Evolutionary conservation across 2,797 vertebrate genomes (phyloP), one percentile per base, ranked within the genome.

Genomic region (Parauchenoglanis ngamensis): DNA sequence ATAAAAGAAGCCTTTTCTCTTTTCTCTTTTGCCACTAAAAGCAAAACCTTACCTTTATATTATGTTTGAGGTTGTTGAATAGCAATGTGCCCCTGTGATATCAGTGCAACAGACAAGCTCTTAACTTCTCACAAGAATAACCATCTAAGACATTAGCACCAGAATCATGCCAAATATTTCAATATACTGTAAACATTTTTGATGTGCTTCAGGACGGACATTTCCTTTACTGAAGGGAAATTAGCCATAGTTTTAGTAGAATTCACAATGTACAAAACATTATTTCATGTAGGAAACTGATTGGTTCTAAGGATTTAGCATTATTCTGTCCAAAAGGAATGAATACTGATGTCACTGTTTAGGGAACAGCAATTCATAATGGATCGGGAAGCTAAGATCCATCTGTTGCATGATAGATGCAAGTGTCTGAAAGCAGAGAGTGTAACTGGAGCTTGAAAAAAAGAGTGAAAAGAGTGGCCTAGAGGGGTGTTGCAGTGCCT

Each of bases 321-420:
- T 25, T 23, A 59, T 80, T 80, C 7, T 81, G 11, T 13, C 23
- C 1, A 46, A n/a, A 25, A 61, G 11, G 23, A 79, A 57, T 79
- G 17, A 25, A 13, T 82, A 86, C 13, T 23, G 28, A 54, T 83
- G 79, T 87, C 68, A 75, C 46, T 6, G 2, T 76, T 76, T 46
- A 63, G 56, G 40, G 44, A 81, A 76, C 40, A 35, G 44, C 4
- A 19, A 44, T 21, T 12, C 25, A 46, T 73, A 80, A 61, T 86
- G 54, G 67, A 86, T 86, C 79, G 65, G 78, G 68, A 83, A 83
- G 68, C 79, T 75, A 44, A 80, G 78, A 21, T 82, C 78, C 46
- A 77, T 75, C 28, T 80, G 76, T 73, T 70, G 57, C 57, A 76
- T 54, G 56, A 76, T 44, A 87, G 56, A 56, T 49, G 79, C 68